Percentiles rank a stretch among this genome's conserved stretches.
phyloP scores from a whole-genome alignment of 2,888 invertebrate genomes.

The Syrphus vitripennis region DNA sequence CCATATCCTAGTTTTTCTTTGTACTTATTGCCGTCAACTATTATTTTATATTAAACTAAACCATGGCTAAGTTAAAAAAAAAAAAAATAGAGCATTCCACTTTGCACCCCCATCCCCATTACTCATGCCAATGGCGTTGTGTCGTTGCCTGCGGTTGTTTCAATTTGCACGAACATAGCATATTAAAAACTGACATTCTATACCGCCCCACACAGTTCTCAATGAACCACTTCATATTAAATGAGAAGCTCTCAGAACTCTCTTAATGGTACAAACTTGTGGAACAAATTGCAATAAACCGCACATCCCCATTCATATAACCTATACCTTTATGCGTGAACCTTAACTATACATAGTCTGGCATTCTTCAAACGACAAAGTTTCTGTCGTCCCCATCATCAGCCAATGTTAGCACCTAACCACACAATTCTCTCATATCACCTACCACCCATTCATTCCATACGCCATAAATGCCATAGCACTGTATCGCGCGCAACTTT shows the following conservation, averaged over 20 bases:
- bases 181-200: neutral
- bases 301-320: neutral
- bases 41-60: neutral
- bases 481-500: slow-evolving; percentile 36
- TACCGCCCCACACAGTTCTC: neutral
- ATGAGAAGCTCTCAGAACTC: slow-evolving; percentile 4
- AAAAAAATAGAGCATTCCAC: neutral
- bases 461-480: slow-evolving; percentile 30
- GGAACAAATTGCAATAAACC: slow-evolving; percentile 50
- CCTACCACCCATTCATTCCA: neutral
- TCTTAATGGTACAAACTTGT: slow-evolving; percentile 30
- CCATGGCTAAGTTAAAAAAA: neutral
- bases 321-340: neutral
- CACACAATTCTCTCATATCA: neutral
- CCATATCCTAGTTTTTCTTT: no score
- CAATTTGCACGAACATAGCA: neutral
- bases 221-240: slow-evolving; percentile 24
- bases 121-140: neutral
- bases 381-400: neutral
- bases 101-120: neutral
- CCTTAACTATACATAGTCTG: neutral
- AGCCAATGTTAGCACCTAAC: slow-evolving; percentile 1
- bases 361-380: slow-evolving; percentile 44
- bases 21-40: neutral
- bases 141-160: neutral